Evolutionary conservation across 2,113 vertebrate genomes (phyloP).

Genomic region (Hiodon alosoides): DNA sequence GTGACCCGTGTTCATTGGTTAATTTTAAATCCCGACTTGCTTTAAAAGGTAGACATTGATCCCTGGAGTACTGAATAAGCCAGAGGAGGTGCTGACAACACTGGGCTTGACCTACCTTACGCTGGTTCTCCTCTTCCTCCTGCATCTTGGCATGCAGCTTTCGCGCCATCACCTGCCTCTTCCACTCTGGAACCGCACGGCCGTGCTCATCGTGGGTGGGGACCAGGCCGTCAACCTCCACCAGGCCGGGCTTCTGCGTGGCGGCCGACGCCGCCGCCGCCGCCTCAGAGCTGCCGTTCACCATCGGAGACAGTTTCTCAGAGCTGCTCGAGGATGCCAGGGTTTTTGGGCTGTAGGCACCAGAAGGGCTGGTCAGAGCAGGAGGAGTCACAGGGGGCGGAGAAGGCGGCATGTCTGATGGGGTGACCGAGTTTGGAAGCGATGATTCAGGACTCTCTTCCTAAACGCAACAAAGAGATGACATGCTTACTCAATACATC

Average conservation of each 20-base stretch:
- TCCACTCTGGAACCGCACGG: slow-evolving; percentile 85
- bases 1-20: no score
- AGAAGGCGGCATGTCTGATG: slow-evolving; percentile 8
- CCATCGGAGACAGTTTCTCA: slow-evolving; percentile 56
- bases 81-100: neutral
- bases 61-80: no score
- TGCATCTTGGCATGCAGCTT: slow-evolving; percentile 93
- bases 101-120: slow-evolving; percentile 68
- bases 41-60: no score
- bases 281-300: slow-evolving; percentile 70
- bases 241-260: slow-evolving; percentile 49
- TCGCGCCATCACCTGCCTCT: slow-evolving; percentile 88
- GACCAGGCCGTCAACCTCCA: slow-evolving; percentile 75
- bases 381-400: slow-evolving; percentile 45
- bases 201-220: slow-evolving; percentile 88
- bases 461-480: slow-evolving; percentile 34
- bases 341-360: slow-evolving; percentile 42
- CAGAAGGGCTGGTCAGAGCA: slow-evolving; percentile 54
- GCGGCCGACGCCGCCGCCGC: slow-evolving; percentile 36
- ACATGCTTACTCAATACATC: slow-evolving; percentile 5
- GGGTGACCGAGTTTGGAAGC: slow-evolving; percentile 41
- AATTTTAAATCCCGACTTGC: no score
- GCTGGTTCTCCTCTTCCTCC: slow-evolving; percentile 86
- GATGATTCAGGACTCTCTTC: slow-evolving; percentile 47
- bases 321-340: slow-evolving; percentile 49